Percentiles rank a stretch among this genome's conserved stretches.
These are phyloP conservation scores for Rhinogobius similis DNA, from an alignment of 2,113 vertebrate genomes.

Conservation along the genomic window DNA sequence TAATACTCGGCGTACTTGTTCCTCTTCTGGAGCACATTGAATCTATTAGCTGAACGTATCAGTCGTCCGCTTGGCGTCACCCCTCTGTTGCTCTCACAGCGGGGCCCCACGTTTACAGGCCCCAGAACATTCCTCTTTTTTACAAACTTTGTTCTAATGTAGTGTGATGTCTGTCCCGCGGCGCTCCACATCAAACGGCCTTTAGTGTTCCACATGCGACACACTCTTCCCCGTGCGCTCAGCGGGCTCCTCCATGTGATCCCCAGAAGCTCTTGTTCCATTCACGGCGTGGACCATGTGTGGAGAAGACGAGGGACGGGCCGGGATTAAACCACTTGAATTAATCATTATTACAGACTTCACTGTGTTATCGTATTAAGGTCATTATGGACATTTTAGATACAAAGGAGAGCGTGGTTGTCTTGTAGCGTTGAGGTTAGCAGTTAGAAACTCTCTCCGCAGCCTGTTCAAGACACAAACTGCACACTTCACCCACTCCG, in stretches of 20 bases:
- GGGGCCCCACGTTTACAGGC: slow-evolving; percentile 62
- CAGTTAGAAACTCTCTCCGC: neutral
- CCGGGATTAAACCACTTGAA: too few species aligned
- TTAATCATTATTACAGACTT: too few species aligned
- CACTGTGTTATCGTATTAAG: too few species aligned
- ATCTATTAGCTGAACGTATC: slow-evolving; percentile 56
- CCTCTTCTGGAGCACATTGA: slow-evolving; percentile 53
- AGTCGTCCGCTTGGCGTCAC: slow-evolving; percentile 44
- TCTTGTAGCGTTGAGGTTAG: neutral
- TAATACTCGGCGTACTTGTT: neutral
- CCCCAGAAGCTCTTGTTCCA: slow-evolving; percentile 39
- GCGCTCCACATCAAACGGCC: slow-evolving; percentile 65
- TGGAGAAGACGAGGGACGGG: neutral
- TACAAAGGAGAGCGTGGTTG: neutral
- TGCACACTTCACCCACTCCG: too few species aligned
- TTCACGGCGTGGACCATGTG: slow-evolving; percentile 23
- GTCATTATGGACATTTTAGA: neutral
- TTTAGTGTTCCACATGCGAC: slow-evolving; percentile 52
- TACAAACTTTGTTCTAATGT: slow-evolving; percentile 66
- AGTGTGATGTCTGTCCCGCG: slow-evolving; percentile 70
- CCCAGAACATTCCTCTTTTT: slow-evolving; percentile 53
- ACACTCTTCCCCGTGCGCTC: slow-evolving; percentile 49
- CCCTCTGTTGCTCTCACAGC: slow-evolving; percentile 51
- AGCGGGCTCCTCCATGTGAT: slow-evolving; percentile 42
- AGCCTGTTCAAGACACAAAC: too few species aligned